Evolutionary conservation across 2,888 invertebrate species (phyloP).

Genomic region (Schizaphis graminum): DNA sequence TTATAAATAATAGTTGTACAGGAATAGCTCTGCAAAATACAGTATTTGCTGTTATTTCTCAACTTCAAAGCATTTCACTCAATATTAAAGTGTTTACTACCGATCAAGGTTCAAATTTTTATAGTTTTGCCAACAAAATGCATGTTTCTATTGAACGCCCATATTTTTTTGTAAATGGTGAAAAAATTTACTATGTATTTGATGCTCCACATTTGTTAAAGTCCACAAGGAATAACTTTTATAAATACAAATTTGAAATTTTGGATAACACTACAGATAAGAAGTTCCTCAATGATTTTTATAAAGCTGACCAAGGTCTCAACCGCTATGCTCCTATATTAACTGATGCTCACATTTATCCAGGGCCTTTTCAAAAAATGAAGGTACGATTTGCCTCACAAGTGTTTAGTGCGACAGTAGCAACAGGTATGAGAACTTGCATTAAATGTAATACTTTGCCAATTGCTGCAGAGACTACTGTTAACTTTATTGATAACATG

Average conservation of each 20-base stretch:
- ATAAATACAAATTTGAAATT: constrained; percentile 21
- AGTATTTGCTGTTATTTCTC: background rate
- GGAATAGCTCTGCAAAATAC: background rate
- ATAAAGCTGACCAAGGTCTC: constrained; percentile 15
- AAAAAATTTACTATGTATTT: constrained; percentile 34
- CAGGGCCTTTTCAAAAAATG: constrained; percentile 43
- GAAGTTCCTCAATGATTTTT: constrained; percentile 27
- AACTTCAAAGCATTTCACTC: background rate
- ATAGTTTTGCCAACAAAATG: constrained; percentile 6
- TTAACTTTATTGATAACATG: constrained; percentile 22
- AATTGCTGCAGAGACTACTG: background rate
- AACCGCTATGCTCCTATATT: constrained; percentile 16
- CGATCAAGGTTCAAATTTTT: constrained; percentile 17
- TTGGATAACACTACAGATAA: background rate
- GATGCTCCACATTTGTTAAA: constrained; percentile 35
- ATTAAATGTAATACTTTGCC: background rate
- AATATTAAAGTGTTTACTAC: background rate
- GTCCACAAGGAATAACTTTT: too few species aligned
- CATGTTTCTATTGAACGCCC: background rate
- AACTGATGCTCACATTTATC: constrained; percentile 12
- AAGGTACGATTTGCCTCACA: constrained; percentile 24
- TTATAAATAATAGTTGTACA: background rate
- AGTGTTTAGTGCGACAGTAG: constrained; percentile 28
- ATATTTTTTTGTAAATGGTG: constrained; percentile 27
- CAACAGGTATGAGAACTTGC: constrained; percentile 8